These are phyloP conservation scores for Hypocryptadius cinnamomeus DNA, from an alignment of 2,113 vertebrate genomes.

Conservation along the genomic window DNA sequence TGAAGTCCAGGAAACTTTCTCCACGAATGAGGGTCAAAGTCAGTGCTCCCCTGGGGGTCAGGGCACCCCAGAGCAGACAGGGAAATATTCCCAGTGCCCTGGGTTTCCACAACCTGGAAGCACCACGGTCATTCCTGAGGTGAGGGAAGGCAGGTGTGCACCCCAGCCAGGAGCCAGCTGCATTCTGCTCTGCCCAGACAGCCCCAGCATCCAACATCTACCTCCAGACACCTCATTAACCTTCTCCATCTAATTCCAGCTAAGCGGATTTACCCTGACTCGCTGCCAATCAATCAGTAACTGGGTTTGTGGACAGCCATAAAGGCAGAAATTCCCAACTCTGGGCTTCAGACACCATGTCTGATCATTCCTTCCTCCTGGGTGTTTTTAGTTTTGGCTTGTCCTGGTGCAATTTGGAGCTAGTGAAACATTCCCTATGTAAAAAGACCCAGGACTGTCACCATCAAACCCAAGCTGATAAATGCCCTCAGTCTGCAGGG, in stretches of 20 bases:
- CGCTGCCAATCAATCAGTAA: neutral
- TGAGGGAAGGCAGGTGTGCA: neutral
- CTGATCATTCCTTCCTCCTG: neutral
- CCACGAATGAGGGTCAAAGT: no score
- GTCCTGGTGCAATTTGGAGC: neutral
- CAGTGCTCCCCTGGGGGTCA: no score
- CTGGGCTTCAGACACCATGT: neutral
- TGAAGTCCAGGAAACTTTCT: no score
- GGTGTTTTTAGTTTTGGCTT: neutral
- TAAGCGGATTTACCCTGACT: neutral
- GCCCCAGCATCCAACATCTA: neutral
- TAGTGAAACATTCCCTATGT: neutral
- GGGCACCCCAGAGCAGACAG: no score
- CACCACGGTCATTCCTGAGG: neutral
- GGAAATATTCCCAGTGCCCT: no score
- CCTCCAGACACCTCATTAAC: neutral
- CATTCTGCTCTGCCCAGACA: neutral
- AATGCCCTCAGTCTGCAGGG: neutral
- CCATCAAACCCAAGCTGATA: neutral
- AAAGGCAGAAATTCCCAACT: neutral
- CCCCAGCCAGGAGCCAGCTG: neutral
- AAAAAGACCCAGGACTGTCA: neutral
- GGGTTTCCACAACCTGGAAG: neutral
- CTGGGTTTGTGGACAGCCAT: neutral
- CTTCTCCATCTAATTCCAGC: neutral